Conservation (phyloP, 2,888 invertebrate species). For the Coelinius sp. region DNA sequence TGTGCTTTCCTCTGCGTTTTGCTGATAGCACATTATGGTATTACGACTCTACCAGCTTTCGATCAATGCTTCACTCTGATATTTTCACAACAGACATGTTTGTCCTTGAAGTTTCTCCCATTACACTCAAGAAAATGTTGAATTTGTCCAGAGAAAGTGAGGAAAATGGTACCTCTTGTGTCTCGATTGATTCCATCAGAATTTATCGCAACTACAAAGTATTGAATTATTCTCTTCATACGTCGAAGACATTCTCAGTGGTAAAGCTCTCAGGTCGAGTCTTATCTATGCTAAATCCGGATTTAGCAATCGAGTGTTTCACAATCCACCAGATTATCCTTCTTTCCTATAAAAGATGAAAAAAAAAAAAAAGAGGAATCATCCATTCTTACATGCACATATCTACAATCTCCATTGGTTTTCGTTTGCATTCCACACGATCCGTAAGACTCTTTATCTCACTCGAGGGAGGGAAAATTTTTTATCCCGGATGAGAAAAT, state of each 20-base stretch:
- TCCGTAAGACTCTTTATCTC: not conserved
- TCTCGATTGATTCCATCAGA: not conserved
- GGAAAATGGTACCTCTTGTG: not conserved
- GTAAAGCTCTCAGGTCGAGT: constrained; percentile 20
- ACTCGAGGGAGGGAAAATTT: not conserved
- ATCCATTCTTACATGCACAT: constrained; percentile 12
- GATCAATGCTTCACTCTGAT: constrained; percentile 10
- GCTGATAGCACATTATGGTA: constrained; percentile 13
- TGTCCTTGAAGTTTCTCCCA: not conserved
- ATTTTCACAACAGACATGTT: not conserved
- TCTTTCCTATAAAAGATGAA: not conserved
- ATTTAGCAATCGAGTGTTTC: constrained; percentile 34
- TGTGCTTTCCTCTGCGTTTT: constrained; percentile 17
- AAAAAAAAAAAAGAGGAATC: not conserved
- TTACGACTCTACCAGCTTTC: constrained; percentile 1
- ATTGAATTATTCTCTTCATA: constrained; percentile 20
- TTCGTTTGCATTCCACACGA: constrained; percentile 20
- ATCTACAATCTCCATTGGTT: constrained; percentile 18
- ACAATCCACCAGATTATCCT: constrained; percentile 25
- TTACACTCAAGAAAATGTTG: too few relatives aligned
- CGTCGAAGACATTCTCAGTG: constrained; percentile 10
- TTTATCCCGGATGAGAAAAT: not conserved
- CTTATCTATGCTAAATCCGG: constrained; percentile 43
- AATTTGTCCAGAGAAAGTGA: not conserved
- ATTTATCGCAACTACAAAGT: constrained; percentile 12